Evolutionary conservation across 2,888 invertebrate species (phyloP).

Genomic region (Glomeris marginata): DNA sequence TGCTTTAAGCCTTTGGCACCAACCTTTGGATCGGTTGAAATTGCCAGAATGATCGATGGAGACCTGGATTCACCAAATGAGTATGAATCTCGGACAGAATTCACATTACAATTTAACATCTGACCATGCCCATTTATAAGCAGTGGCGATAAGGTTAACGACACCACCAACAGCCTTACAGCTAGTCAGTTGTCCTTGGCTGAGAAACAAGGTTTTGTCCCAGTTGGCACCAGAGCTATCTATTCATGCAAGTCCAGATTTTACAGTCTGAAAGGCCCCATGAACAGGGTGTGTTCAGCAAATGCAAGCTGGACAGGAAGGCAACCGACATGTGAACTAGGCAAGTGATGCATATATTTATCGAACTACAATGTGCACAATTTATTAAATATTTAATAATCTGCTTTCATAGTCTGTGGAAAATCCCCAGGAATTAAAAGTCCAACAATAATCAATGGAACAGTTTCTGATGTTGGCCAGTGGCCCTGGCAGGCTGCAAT

Average conservation of each 20-base stretch:
- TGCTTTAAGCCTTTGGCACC: too few relatives aligned
- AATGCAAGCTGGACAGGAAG: slow-evolving; percentile 19
- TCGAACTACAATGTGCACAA: too few relatives aligned
- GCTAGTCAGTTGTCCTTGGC: too few relatives aligned
- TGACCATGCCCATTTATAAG: too few relatives aligned
- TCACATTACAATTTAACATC: too few relatives aligned
- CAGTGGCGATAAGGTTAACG: too few relatives aligned
- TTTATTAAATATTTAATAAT: neutral
- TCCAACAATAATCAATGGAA: slow-evolving; percentile 19
- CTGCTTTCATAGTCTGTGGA: slow-evolving; percentile 16
- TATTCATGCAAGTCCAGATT: slow-evolving; percentile 18
- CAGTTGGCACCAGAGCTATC: slow-evolving; percentile 15
- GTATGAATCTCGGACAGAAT: too few relatives aligned
- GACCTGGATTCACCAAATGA: too few relatives aligned
- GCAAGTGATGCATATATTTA: slow-evolving; percentile 6
- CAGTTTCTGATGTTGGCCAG: slow-evolving; percentile 16
- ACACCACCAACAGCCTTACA: too few relatives aligned
- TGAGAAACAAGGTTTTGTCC: slow-evolving; percentile 10
- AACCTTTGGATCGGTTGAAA: too few relatives aligned
- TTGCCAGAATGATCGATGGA: too few relatives aligned
- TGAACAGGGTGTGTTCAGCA: slow-evolving; percentile 16
- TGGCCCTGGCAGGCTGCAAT: slow-evolving; percentile 20
- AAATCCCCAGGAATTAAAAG: slow-evolving; percentile 15
- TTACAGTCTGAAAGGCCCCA: slow-evolving; percentile 19
- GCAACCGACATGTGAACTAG: slow-evolving; percentile 19